These are phyloP conservation scores for Watsonalla binaria DNA, from an alignment of 2,888 invertebrate genomes.

Conservation along the genomic window DNA sequence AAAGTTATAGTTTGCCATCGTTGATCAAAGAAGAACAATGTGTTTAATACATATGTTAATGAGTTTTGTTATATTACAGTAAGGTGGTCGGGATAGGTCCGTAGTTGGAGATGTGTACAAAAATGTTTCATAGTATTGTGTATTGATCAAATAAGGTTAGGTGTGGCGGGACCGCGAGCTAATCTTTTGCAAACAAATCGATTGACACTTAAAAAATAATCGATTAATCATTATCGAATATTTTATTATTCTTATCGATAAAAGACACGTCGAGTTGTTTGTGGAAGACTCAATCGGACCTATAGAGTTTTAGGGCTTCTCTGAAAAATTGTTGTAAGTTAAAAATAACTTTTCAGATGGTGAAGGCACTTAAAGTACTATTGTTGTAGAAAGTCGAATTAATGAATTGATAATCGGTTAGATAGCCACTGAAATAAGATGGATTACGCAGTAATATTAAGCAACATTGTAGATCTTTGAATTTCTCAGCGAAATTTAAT, in stretches of 20 bases:
- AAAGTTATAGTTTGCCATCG: slow-evolving; percentile 77
- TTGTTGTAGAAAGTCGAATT: slow-evolving; percentile 55
- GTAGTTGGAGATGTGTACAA: slow-evolving; percentile 60
- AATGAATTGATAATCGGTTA: slow-evolving; percentile 21
- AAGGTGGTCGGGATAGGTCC: slow-evolving; percentile 51
- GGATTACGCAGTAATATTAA: slow-evolving; percentile 3
- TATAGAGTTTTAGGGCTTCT: slow-evolving; percentile 54
- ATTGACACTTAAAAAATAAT: not conserved
- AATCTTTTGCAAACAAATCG: slow-evolving; percentile 3
- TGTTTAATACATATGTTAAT: slow-evolving; percentile 71
- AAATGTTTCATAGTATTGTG: slow-evolving; percentile 73
- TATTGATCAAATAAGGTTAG: slow-evolving; percentile 67
- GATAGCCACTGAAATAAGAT: slow-evolving; percentile 36
- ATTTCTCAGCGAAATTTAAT: not conserved
- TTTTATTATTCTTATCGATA: not conserved
- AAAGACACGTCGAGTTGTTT: not conserved
- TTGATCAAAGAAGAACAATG: slow-evolving; percentile 72
- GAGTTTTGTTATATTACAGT: slow-evolving; percentile 74
- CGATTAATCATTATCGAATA: not conserved
- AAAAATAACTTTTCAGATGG: slow-evolving; percentile 54
- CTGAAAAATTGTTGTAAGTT: slow-evolving; percentile 69
- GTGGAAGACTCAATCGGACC: slow-evolving; percentile 20
- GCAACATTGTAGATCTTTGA: not conserved
- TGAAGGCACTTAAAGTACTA: slow-evolving; percentile 76
- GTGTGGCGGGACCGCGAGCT: slow-evolving; percentile 38